These are phyloP conservation scores for Microplitis demolitor DNA, from an alignment of 1,140 invertebrate species.

Conservation along the genomic window DNA sequence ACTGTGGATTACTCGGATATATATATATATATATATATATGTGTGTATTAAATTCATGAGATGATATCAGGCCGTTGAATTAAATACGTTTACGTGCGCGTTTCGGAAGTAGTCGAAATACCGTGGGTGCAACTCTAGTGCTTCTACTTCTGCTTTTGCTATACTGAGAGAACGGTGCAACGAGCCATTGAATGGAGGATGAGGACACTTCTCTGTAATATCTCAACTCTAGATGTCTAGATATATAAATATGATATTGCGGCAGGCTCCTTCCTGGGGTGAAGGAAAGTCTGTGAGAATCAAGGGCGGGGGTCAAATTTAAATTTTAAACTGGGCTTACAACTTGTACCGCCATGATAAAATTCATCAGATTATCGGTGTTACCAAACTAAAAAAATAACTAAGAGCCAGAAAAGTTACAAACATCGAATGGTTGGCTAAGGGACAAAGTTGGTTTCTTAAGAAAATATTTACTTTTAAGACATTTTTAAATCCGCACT, in stretches of 20 bases:
- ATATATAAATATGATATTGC: no score
- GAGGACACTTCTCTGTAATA: neutral
- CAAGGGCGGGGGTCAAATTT: neutral
- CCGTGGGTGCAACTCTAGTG: neutral
- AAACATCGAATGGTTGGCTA: no score
- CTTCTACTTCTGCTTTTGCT: no score
- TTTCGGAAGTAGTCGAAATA: slow-evolving; percentile 16
- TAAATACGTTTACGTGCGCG: slow-evolving; percentile 25
- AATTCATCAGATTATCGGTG: slow-evolving; percentile 1
- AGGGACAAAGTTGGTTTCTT: no score
- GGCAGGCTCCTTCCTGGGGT: neutral
- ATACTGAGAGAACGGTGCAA: neutral
- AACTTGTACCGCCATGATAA: neutral
- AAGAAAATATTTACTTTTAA: no score
- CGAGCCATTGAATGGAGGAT: neutral
- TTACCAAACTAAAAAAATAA: neutral
- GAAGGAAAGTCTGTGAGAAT: neutral
- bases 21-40: neutral
- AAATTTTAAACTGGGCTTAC: slow-evolving; percentile 6
- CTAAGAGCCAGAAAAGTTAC: neutral
- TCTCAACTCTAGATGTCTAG: no score
- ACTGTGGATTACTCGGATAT: slow-evolving; percentile 13
- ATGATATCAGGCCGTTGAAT: slow-evolving; percentile 25
- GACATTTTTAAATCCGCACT: no score
- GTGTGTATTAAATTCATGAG: slow-evolving; percentile 24